These are phyloP conservation scores for Scatophagus argus DNA, from an alignment of 2,113 vertebrate species.

Conservation along the genomic window DNA sequence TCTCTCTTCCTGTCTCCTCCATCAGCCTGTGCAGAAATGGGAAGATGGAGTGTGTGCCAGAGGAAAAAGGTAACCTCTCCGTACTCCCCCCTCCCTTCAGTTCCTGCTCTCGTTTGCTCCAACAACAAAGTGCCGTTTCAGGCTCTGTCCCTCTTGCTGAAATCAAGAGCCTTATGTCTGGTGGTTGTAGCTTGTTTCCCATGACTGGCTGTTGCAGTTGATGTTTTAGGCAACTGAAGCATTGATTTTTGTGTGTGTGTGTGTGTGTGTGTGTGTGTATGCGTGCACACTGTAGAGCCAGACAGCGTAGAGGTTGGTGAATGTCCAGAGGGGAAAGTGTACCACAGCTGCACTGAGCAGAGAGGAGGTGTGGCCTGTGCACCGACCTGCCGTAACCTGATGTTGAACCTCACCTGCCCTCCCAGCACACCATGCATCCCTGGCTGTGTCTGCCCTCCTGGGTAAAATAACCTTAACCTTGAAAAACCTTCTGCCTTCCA, in stretches of 20 bases:
- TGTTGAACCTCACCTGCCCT: constrained; percentile 97
- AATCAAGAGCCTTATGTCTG: constrained; percentile 71
- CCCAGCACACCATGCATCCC: constrained; percentile 94
- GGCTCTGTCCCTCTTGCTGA: constrained; percentile 60
- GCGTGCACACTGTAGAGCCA: constrained; percentile 71
- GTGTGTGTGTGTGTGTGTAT: constrained; percentile 20
- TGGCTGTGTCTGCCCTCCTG: constrained; percentile 93
- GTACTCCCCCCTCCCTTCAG: constrained; percentile 29
- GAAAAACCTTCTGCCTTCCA: neutral
- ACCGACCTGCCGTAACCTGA: constrained; percentile 93
- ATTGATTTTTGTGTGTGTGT: constrained; percentile 49
- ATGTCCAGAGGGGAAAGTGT: constrained; percentile 94
- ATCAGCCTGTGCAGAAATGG: constrained; percentile 84
- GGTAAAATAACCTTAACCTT: constrained; percentile 82
- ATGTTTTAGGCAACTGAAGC: constrained; percentile 43
- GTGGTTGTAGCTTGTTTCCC: constrained; percentile 64
- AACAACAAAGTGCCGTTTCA: constrained; percentile 74
- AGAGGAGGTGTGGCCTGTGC: constrained; percentile 92
- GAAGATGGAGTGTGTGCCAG: constrained; percentile 82
- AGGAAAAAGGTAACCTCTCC: constrained; percentile 80
- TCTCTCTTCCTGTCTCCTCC: constrained; percentile 40
- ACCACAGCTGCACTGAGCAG: constrained; percentile 93
- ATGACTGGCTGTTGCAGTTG: constrained; percentile 52
- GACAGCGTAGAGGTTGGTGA: constrained; percentile 82
- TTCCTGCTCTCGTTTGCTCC: constrained; percentile 50